Evolutionary conservation across 2,113 vertebrate species (phyloP).

Genomic region (Opisthocomus hoazin): DNA sequence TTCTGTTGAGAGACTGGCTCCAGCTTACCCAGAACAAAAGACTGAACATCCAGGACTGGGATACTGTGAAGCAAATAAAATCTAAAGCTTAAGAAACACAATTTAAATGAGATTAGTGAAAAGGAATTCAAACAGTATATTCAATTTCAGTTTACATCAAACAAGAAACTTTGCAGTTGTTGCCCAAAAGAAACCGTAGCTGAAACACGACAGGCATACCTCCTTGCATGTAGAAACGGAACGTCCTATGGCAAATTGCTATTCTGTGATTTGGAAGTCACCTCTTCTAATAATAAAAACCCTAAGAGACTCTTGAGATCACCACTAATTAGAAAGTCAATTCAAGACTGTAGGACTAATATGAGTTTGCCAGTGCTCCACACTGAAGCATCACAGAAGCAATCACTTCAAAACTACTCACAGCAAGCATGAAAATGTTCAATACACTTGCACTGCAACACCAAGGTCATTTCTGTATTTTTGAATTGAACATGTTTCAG

Average conservation of each 20-base stretch:
- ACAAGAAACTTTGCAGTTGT: background rate
- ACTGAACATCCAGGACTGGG: background rate
- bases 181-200: background rate
- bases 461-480: background rate
- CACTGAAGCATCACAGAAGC: background rate
- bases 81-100: background rate
- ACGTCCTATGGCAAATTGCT: background rate
- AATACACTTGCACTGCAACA: background rate
- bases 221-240: background rate
- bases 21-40: background rate
- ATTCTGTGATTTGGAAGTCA: background rate
- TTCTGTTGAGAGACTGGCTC: background rate
- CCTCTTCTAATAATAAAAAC: background rate
- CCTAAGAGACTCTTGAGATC: background rate
- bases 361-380: background rate
- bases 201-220: background rate
- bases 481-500: background rate
- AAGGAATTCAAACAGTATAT: background rate
- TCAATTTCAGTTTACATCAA: background rate
- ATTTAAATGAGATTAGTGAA: background rate
- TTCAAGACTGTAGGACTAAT: background rate
- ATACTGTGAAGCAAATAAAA: background rate
- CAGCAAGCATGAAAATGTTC: background rate
- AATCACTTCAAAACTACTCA: background rate
- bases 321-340: background rate